Conservation (phyloP, 2,888 invertebrate genomes). For the Theretra japonica region DNA sequence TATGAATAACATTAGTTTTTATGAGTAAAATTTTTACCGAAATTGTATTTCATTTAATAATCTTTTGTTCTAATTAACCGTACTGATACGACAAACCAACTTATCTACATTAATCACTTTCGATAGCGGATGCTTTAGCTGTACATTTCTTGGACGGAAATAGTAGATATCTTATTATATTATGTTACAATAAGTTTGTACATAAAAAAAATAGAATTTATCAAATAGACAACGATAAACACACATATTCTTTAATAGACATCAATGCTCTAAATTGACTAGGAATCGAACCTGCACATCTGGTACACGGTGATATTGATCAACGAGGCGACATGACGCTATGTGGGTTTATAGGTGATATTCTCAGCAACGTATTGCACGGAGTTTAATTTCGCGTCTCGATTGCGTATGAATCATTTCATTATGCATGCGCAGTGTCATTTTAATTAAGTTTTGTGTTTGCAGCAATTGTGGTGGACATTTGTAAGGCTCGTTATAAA, state of each 20-base stretch:
- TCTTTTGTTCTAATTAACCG: too few relatives aligned
- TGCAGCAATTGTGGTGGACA: conserved; percentile 69
- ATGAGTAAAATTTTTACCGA: too few relatives aligned
- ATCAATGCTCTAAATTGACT: not conserved
- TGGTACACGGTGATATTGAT: not conserved
- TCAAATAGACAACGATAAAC: too few relatives aligned
- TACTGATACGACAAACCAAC: too few relatives aligned
- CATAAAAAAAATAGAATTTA: too few relatives aligned
- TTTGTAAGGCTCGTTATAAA: conserved; percentile 64
- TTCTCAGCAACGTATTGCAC: not conserved
- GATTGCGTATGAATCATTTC: conserved; percentile 71
- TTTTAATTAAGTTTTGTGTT: conserved; percentile 77
- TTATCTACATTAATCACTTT: too few relatives aligned
- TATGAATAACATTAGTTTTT: too few relatives aligned
- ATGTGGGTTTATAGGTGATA: not conserved
- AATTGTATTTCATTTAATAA: too few relatives aligned
- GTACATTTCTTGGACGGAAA: too few relatives aligned
- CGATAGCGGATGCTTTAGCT: too few relatives aligned
- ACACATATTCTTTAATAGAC: not conserved
- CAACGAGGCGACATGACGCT: not conserved
- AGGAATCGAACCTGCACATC: not conserved
- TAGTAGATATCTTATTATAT: too few relatives aligned
- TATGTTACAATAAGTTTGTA: too few relatives aligned
- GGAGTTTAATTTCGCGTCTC: conserved; percentile 21
- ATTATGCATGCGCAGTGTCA: conserved; percentile 79